Conservation (phyloP, 2,797 vertebrate species). For the Eremophila alpestris region DNA sequence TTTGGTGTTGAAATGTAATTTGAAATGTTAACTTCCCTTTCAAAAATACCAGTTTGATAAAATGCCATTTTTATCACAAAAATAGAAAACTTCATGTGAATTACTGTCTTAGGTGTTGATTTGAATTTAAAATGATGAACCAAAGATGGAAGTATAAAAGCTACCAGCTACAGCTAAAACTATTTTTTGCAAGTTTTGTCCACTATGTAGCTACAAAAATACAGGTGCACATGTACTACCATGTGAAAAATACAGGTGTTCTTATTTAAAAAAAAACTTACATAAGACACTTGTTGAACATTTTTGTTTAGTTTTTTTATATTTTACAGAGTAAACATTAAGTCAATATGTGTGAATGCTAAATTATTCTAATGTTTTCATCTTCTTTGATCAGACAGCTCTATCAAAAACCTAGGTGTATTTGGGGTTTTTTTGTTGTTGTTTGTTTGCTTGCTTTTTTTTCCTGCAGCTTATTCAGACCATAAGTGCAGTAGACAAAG, state of each 20-base stretch:
- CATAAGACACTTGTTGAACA: not conserved
- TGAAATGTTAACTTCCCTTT: not conserved
- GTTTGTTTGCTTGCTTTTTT: slow-evolving; percentile 31
- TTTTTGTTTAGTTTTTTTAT: not conserved
- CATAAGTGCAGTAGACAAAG: slow-evolving; percentile 96
- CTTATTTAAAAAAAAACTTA: not conserved
- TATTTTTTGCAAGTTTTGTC: not conserved
- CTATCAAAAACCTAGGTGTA: not conserved
- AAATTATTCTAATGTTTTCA: not conserved
- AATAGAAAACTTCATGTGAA: not conserved
- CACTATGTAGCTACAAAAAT: not conserved
- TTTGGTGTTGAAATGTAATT: not conserved
- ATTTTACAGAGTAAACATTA: not conserved
- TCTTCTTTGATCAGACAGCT: not conserved
- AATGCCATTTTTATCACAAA: not conserved
- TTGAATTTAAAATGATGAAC: not conserved
- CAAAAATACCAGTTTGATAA: not conserved
- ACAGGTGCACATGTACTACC: fast-evolving
- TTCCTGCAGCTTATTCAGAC: slow-evolving; percentile 92
- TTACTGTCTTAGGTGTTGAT: not conserved
- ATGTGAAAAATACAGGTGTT: not conserved
- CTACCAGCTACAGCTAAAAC: not conserved
- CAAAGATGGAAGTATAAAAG: not conserved
- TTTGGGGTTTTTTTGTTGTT: not conserved
- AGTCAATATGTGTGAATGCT: not conserved